A percentile compares a stretch with the other conserved stretches of the same genome.
Evolutionary conservation across 2,113 vertebrate genomes (phyloP).

Genomic region (Leiothrix lutea): DNA sequence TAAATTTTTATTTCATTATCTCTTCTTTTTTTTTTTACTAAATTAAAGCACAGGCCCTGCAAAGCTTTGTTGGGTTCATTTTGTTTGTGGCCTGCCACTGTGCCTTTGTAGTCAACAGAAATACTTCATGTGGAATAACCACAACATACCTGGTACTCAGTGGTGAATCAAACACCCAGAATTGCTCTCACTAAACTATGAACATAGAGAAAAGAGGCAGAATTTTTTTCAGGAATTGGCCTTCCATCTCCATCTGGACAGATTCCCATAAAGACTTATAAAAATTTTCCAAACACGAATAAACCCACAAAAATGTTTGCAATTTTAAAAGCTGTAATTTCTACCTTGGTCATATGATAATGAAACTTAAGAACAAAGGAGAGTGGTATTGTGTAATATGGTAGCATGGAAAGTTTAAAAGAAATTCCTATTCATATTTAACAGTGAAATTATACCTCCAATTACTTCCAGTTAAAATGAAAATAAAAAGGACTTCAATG

Average conservation of each 20-base stretch:
- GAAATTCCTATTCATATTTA: background rate
- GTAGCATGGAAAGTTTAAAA: background rate
- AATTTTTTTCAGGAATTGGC: background rate
- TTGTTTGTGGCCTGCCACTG: background rate
- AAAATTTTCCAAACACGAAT: background rate
- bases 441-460: background rate
- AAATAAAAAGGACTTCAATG: background rate
- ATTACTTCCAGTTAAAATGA: background rate
- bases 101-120: background rate
- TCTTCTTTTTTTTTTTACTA: background rate
- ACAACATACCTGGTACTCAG: background rate
- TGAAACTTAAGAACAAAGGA: conserved; percentile 2
- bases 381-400: background rate
- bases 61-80: background rate
- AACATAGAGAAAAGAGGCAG: background rate
- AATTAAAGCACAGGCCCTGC: background rate
- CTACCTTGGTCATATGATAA: conserved; percentile 4
- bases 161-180: background rate
- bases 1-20: background rate
- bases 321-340: conserved; percentile 2
- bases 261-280: background rate
- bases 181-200: background rate
- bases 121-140: background rate
- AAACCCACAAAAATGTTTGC: conserved; percentile 7
- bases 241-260: background rate